These are phyloP conservation scores for Cyprinus carpio DNA, from an alignment of 2,113 vertebrate species.

Conservation along the genomic window DNA sequence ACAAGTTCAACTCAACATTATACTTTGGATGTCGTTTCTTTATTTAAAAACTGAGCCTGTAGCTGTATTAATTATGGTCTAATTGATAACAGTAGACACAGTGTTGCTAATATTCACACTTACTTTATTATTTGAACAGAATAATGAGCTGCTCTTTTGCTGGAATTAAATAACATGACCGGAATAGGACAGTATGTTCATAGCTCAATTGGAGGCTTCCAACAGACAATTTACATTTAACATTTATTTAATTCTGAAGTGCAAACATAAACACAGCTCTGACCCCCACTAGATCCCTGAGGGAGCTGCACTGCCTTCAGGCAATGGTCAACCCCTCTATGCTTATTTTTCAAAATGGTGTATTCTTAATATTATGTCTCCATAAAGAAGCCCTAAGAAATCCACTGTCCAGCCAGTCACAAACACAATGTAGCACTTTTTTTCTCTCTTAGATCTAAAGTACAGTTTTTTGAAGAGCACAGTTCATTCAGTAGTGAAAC, in stretches of 20 bases:
- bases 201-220: background rate
- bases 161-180: background rate
- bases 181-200: background rate
- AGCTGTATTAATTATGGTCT: background rate
- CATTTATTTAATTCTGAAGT: background rate
- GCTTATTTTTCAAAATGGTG: no score
- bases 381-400: no score
- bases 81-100: background rate
- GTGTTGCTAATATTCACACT: background rate
- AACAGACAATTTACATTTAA: background rate
- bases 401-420: background rate
- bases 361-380: no score
- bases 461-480: background rate
- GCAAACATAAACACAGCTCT: background rate
- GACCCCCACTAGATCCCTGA: background rate
- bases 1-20: conserved; percentile 4
- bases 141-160: background rate
- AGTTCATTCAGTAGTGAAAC: background rate
- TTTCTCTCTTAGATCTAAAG: background rate
- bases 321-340: no score
- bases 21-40: background rate
- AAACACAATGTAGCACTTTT: background rate
- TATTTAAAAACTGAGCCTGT: background rate
- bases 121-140: background rate
- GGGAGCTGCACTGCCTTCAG: background rate